A percentile compares a stretch with the other conserved stretches of the same genome.
Evolutionary conservation across 1,140 invertebrate genomes (phyloP).

Genomic region (Sycobia sp.): DNA sequence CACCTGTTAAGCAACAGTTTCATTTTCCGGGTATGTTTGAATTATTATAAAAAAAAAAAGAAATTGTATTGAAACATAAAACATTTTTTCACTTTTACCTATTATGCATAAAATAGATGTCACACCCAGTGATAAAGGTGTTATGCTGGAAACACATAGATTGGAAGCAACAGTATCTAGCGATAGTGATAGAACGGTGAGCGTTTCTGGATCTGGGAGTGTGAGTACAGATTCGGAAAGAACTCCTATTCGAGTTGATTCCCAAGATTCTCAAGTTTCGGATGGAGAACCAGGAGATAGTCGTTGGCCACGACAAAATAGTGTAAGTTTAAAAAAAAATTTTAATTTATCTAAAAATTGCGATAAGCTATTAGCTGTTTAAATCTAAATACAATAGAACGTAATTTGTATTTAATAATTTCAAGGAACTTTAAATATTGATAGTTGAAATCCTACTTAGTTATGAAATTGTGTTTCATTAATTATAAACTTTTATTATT

Average conservation of each 20-base stretch:
- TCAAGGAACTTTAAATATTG: too few relatives aligned
- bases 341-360: too few relatives aligned
- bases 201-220: constrained; percentile 72
- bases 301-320: constrained; percentile 87
- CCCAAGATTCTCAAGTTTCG: constrained; percentile 83
- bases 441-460: too few relatives aligned
- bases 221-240: constrained; percentile 82
- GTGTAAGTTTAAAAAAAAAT: constrained; percentile 64
- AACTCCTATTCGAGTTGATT: constrained; percentile 81
- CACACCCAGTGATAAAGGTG: constrained; percentile 59
- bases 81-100: neutral
- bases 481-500: neutral
- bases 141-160: constrained; percentile 66
- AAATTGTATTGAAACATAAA: neutral
- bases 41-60: neutral
- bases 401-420: too few relatives aligned
- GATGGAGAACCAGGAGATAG: constrained; percentile 67
- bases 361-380: neutral
- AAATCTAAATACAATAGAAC: too few relatives aligned
- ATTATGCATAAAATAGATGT: constrained; percentile 55
- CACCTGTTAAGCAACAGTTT: constrained; percentile 72
- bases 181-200: constrained; percentile 86
- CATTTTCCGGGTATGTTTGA: constrained; percentile 77
- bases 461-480: too few relatives aligned
- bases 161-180: constrained; percentile 74